phyloP scores from a whole-genome alignment of 2,888 invertebrate genomes.

The Eulithis testata region DNA sequence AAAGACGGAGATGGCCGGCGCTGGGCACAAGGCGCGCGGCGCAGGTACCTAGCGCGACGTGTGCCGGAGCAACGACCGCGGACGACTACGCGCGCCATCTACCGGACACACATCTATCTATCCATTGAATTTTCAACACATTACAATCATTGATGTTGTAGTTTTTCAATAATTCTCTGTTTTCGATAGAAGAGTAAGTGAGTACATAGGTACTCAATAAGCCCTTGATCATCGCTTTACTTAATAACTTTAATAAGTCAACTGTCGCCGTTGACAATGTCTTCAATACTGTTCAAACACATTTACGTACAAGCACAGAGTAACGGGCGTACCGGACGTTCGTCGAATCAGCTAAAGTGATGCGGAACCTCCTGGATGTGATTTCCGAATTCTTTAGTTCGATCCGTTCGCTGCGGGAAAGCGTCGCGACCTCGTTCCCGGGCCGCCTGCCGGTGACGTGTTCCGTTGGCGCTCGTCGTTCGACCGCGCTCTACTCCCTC shows the following conservation, averaged over 20 bases:
- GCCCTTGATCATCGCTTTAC: too few species aligned
- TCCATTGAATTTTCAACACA: background rate
- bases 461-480: conserved; percentile 19
- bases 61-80: conserved; percentile 63
- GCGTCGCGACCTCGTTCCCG: conserved; percentile 60
- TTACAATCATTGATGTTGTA: conserved; percentile 17
- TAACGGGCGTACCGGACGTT: background rate
- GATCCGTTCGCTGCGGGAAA: conserved; percentile 51
- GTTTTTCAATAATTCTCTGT: conserved; percentile 8
- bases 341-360: background rate
- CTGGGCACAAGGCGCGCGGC: conserved; percentile 2
- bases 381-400: conserved; percentile 6
- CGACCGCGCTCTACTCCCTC: background rate
- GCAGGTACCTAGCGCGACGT: conserved; percentile 1
- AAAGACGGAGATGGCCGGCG: background rate
- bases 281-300: background rate
- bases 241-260: too few species aligned
- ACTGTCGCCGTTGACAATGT: background rate
- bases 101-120: conserved; percentile 39
- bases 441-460: conserved; percentile 47
- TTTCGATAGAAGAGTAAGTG: background rate
- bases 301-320: conserved; percentile 12
- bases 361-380: background rate
- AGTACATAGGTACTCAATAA: background rate
- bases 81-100: conserved; percentile 34